Conservation (phyloP, 2,113 vertebrate species). For the Actenoides lindsayi region DNA sequence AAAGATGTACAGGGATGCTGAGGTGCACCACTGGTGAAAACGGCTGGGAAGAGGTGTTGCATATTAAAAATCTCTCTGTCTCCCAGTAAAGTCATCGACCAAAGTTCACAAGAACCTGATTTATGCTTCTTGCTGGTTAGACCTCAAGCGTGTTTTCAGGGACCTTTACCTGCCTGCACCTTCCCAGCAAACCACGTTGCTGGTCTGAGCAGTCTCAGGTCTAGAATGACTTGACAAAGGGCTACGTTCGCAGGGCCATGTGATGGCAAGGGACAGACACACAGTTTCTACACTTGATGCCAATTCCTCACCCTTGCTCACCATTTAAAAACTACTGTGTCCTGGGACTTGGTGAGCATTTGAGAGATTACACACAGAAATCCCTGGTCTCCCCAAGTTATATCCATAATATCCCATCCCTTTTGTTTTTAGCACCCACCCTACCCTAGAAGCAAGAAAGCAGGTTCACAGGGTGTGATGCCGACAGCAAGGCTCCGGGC, state of each 20-base stretch:
- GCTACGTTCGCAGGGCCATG: not conserved
- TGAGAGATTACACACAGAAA: not conserved
- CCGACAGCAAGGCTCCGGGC: not conserved
- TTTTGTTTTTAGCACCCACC: not conserved
- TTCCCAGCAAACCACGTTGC: not conserved
- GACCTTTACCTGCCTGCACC: not conserved
- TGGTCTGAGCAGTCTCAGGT: not conserved
- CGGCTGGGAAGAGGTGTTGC: not conserved
- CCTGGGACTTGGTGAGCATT: not conserved
- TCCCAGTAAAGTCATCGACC: not conserved
- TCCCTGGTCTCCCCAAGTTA: not conserved
- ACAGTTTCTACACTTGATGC: not conserved
- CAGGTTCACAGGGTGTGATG: fast-evolving
- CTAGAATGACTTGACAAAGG: not conserved
- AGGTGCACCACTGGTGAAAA: not conserved
- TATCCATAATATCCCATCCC: not conserved
- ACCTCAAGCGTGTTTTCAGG: not conserved
- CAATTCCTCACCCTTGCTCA: not conserved
- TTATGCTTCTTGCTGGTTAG: not conserved
- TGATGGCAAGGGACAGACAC: fast-evolving
- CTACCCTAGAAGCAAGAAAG: not conserved
- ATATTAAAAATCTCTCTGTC: not conserved
- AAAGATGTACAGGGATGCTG: fast-evolving
- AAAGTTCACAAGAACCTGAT: not conserved
- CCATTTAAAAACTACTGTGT: not conserved